Conservation (phyloP, 2,888 invertebrate species). For the Cryptophagus acutangulus region DNA sequence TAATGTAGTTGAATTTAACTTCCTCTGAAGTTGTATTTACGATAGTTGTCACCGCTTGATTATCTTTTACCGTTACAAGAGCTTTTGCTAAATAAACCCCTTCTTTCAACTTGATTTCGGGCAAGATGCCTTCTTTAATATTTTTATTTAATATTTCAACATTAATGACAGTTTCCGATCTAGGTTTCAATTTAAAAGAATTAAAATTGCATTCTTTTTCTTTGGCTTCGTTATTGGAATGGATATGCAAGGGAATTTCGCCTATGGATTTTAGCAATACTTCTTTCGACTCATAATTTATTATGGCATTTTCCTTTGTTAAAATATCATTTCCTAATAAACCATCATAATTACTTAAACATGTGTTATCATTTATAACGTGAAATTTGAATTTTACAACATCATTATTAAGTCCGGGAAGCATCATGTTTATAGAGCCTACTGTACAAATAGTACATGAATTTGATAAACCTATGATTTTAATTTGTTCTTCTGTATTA, state of each 20-base stretch:
- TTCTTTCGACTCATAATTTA: not conserved
- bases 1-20: not conserved
- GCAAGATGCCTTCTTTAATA: constrained; percentile 21
- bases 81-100: constrained; percentile 19
- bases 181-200: constrained; percentile 15
- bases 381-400: too few species aligned
- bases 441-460: too few species aligned
- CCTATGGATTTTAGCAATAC: not conserved
- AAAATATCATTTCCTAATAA: not conserved
- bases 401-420: too few species aligned
- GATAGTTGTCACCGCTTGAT: constrained; percentile 17
- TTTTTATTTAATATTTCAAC: constrained; percentile 19
- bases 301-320: not conserved
- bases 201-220: too few species aligned
- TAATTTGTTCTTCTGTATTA: too few species aligned
- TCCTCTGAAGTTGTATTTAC: constrained; percentile 1
- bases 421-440: too few species aligned
- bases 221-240: not conserved
- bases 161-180: constrained; percentile 24
- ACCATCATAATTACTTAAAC: not conserved
- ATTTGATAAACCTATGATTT: too few species aligned
- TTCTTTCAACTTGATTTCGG: constrained; percentile 17
- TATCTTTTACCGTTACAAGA: constrained; percentile 14
- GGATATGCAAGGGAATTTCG: not conserved
- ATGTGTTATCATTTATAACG: too few species aligned